Base-by-base conservation (phyloP, 1,140 invertebrate species). In the Drosophila murphyi region DNA sequence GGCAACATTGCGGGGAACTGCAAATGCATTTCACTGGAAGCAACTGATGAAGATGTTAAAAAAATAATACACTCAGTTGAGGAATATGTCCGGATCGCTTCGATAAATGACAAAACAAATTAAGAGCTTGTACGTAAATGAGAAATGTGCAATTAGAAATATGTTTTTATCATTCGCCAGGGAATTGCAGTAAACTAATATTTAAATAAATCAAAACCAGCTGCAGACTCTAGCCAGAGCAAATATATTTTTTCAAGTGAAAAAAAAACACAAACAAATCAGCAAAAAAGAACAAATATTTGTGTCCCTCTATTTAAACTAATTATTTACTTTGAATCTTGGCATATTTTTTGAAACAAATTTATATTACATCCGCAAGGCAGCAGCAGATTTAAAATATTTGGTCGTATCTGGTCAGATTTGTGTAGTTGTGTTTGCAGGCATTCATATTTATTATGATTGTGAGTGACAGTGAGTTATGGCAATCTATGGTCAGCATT, bases 121-220 rank as follows among this genome's bases (percentile, higher is more conserved):
- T 50, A 7, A 12, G n/a, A 32, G 7, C 7, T 52, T 52, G 4
- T 32, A 32, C n/a, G 31, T 2, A 51, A 12, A 51, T n/a, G n/a
- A 5, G 3, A 51, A 32, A 5, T 32, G 31, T 32, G 1, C 32
- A 35, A 12, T 35, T 12, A 7, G 32, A 35, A 35, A 12, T 12
- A 20, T 35, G 1, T 20, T 20, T 20, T 20, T 8, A n/a, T 12
- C 3, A 20, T n/a, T 61, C 7, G 5, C 8, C 20, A 51, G 8
- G 28, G n/a, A 28, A 78, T 72, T 56, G 67, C 54, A 72, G 71
- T 78, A 67, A 82, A 88, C 88, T 81, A 72, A 88, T 83, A 83
- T 89, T 83, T 60, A 78, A 88, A 78, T 89, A 78, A 83, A 83
- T 80, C 74, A 83, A 80, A 83, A 89, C 89, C 76, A 78, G 73